Conservation (phyloP, 2,888 invertebrate genomes). For the Oxycera nigricornis region DNA sequence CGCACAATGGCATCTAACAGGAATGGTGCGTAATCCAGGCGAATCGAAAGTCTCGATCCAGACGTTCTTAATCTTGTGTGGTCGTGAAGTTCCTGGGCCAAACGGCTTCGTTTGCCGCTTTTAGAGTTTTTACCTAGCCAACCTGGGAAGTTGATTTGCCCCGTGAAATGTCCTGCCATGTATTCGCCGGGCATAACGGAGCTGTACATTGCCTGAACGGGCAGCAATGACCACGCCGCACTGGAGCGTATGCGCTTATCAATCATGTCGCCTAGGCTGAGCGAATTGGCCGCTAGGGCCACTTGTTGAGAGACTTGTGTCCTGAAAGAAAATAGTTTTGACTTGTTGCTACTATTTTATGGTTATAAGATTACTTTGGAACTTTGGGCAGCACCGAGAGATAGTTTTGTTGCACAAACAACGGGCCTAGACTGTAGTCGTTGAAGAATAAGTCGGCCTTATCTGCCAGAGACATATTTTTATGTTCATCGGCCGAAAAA, state of each 20-base stretch:
- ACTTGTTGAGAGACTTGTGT: conserved; percentile 71
- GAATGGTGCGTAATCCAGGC: conserved; percentile 85
- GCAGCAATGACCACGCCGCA: conserved; percentile 87
- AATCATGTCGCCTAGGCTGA: conserved; percentile 85
- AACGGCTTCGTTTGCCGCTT: conserved; percentile 78
- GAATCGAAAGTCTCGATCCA: conserved; percentile 81
- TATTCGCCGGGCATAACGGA: conserved; percentile 89
- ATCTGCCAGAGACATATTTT: conserved; percentile 78
- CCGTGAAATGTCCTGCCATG: conserved; percentile 80
- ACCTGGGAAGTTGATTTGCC: conserved; percentile 87
- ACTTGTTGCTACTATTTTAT: background rate
- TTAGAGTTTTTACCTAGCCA: conserved; percentile 98
- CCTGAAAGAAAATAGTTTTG: conserved; percentile 47
- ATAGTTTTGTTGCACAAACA: conserved; percentile 99
- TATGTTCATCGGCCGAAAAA: conserved; percentile 81
- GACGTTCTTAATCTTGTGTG: conserved; percentile 85
- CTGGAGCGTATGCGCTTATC: conserved; percentile 81
- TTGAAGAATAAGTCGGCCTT: conserved; percentile 93
- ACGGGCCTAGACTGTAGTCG: conserved; percentile 94
- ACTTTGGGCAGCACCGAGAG: conserved; percentile 78
- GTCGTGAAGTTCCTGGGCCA: conserved; percentile 83
- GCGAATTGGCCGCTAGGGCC: conserved; percentile 82
- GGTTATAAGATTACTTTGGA: conserved; percentile 65
- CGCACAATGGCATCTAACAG: conserved; percentile 76
- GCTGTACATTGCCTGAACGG: conserved; percentile 85